These are phyloP conservation scores for Pangasius larnaudii DNA, from an alignment of 2,797 vertebrate species.

Conservation along the genomic window DNA sequence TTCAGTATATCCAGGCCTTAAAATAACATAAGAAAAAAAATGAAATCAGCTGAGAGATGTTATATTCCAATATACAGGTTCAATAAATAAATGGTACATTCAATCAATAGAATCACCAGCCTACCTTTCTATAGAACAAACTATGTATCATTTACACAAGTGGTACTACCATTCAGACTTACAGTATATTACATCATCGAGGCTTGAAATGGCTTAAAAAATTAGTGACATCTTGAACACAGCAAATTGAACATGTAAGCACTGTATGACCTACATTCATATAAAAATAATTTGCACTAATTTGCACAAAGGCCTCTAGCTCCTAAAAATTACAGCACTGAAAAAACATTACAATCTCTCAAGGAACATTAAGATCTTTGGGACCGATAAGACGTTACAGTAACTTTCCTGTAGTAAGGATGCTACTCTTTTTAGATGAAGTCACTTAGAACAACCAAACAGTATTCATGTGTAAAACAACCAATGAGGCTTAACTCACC, in stretches of 20 bases:
- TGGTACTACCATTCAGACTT: neutral
- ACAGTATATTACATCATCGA: slow-evolving; percentile 25
- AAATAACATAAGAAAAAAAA: neutral
- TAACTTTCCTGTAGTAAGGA: slow-evolving; percentile 57
- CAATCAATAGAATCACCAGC: neutral
- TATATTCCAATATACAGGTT: neutral
- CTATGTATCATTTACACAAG: neutral
- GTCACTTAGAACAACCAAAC: slow-evolving; percentile 14
- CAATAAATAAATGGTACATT: slow-evolving; percentile 38
- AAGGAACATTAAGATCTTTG: slow-evolving; percentile 76
- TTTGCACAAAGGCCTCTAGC: slow-evolving; percentile 61
- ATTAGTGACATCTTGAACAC: slow-evolving; percentile 37
- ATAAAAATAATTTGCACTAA: slow-evolving; percentile 64
- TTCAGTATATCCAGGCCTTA: slow-evolving; percentile 30
- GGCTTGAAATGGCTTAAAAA: slow-evolving; percentile 18
- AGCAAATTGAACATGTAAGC: slow-evolving; percentile 43
- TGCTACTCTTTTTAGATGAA: slow-evolving; percentile 42
- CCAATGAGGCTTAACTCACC: neutral
- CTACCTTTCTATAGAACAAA: neutral
- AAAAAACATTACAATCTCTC: slow-evolving; percentile 54
- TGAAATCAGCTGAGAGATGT: neutral
- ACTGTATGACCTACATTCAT: slow-evolving; percentile 48
- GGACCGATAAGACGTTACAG: slow-evolving; percentile 69
- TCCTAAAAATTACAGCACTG: slow-evolving; percentile 58
- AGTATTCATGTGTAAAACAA: neutral